Percentiles rank a stretch among this genome's conserved stretches.
Evolutionary conservation across 2,797 vertebrate genomes (phyloP).

Genomic region (Diceros bicornis): DNA sequence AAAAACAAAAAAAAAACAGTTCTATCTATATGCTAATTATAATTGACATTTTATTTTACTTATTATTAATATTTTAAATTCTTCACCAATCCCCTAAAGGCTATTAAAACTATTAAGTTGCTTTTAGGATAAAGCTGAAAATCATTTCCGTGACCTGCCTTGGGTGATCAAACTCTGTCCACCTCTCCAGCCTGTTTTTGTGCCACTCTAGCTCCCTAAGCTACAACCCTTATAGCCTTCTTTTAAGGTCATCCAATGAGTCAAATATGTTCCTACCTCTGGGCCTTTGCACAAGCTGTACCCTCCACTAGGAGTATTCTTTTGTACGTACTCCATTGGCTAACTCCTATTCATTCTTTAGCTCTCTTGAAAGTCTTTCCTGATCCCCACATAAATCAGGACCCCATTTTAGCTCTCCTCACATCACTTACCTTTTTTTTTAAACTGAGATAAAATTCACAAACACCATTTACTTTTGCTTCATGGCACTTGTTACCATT

Average conservation of each 20-base stretch:
- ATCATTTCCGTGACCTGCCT: not conserved
- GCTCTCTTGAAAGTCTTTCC: not conserved
- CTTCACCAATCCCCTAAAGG: not conserved
- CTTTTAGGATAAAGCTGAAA: not conserved
- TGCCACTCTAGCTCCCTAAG: not conserved
- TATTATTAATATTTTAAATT: constrained; percentile 35
- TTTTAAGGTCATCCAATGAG: not conserved
- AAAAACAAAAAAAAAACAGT: too few relatives aligned
- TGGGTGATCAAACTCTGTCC: not conserved
- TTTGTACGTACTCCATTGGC: not conserved
- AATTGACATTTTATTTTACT: constrained; percentile 22
- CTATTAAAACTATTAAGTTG: not conserved
- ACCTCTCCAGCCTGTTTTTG: not conserved
- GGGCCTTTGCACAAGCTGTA: not conserved
- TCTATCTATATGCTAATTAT: not conserved
- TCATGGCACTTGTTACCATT: not conserved
- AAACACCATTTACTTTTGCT: not conserved
- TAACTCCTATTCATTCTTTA: not conserved
- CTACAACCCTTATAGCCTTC: not conserved
- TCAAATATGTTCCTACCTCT: not conserved
- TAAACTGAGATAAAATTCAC: not conserved
- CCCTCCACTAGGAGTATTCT: not conserved
- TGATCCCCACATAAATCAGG: not conserved
- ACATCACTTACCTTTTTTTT: not conserved
- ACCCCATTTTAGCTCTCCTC: not conserved